These are phyloP conservation scores for Ctenoplectra terminalis DNA, from an alignment of 1,140 invertebrate species.

Conservation along the genomic window DNA sequence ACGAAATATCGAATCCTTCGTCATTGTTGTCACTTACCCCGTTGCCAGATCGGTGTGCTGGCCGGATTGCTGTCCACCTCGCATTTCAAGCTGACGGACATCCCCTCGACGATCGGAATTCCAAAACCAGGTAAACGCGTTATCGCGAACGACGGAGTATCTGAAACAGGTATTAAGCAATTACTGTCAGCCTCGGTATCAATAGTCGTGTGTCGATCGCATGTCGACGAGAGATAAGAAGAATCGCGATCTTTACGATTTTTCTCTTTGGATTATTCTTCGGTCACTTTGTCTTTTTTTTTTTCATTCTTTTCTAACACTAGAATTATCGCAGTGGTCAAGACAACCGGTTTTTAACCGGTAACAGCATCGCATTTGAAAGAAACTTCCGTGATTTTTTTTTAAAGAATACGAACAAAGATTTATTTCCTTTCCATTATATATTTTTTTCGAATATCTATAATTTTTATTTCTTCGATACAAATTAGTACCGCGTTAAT, in stretches of 20 bases:
- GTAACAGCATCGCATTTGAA: too few relatives aligned
- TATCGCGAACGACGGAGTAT: slow-evolving; percentile 95
- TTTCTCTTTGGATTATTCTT: background rate
- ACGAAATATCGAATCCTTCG: slow-evolving; percentile 35
- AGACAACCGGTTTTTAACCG: too few relatives aligned
- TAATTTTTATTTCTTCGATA: too few relatives aligned
- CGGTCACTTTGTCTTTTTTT: accelerated
- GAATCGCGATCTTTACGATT: background rate
- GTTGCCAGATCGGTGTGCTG: slow-evolving; percentile 92
- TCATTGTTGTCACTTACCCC: slow-evolving; percentile 75
- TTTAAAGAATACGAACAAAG: too few relatives aligned
- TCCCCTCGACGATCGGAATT: slow-evolving; percentile 91
- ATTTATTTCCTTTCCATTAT: too few relatives aligned
- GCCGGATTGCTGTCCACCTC: slow-evolving; percentile 95
- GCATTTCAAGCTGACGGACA: slow-evolving; percentile 93
- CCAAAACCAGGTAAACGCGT: slow-evolving; percentile 94
- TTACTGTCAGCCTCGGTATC: slow-evolving; percentile 57
- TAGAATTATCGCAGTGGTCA: too few relatives aligned
- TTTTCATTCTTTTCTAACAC: too few relatives aligned
- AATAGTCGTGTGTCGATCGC: slow-evolving; percentile 28
- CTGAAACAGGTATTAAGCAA: slow-evolving; percentile 84
- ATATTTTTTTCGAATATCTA: too few relatives aligned
- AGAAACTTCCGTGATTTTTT: too few relatives aligned
- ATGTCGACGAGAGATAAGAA: background rate
- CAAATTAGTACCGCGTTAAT: too few relatives aligned